A percentile compares a stretch with the other conserved stretches of the same genome.
phyloP scores from a whole-genome alignment of 2,888 invertebrate genomes.

The Cataglyphis albicans region DNA sequence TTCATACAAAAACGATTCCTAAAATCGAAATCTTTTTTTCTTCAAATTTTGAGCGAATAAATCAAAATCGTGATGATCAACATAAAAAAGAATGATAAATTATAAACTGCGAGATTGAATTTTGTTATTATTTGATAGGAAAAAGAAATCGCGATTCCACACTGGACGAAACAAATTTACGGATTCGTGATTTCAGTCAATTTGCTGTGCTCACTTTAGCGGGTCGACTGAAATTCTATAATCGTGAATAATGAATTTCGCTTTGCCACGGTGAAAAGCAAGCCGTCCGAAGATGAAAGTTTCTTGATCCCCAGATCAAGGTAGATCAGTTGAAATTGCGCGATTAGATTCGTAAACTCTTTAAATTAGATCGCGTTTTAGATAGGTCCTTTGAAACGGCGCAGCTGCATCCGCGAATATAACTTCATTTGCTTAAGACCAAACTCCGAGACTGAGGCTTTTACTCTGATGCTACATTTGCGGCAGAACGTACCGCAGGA shows the following conservation, averaged over 20 bases:
- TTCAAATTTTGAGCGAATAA: neutral
- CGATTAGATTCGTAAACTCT: conserved; percentile 12
- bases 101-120: neutral
- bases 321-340: conserved; percentile 33
- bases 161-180: conserved; percentile 7
- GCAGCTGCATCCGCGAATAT: conserved; percentile 42
- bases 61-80: neutral
- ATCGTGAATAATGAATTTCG: conserved; percentile 42
- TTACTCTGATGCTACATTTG: conserved; percentile 47
- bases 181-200: conserved; percentile 17
- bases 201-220: conserved; percentile 22
- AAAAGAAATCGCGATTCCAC: neutral
- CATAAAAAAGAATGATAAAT: neutral
- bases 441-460: neutral
- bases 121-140: neutral
- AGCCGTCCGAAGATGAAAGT: conserved; percentile 35
- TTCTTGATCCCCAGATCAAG: conserved; percentile 27
- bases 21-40: neutral
- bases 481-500: conserved; percentile 28
- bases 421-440: conserved; percentile 53
- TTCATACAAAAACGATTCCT: neutral
- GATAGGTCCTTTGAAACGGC: conserved; percentile 51
- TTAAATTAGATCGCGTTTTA: conserved; percentile 47
- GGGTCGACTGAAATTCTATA: conserved; percentile 23
- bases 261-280: conserved; percentile 32